These are phyloP conservation scores for Cuniculus paca DNA, from an alignment of 2,797 vertebrate species.

Conservation along the genomic window DNA sequence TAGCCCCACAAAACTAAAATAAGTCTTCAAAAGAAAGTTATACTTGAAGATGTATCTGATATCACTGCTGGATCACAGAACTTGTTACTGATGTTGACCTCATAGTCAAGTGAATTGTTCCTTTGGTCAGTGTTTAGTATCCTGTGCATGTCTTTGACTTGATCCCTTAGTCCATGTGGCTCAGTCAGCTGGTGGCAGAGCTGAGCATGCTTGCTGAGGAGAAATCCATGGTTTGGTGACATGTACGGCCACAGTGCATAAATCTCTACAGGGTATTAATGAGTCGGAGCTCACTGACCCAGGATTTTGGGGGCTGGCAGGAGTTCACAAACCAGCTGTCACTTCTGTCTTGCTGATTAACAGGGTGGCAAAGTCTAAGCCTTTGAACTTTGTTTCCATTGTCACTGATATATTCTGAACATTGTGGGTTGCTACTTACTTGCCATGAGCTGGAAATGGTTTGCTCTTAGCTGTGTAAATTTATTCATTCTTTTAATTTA, in stretches of 20 bases:
- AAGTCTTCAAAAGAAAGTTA: slow-evolving; percentile 87
- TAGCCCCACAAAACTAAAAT: slow-evolving; percentile 91
- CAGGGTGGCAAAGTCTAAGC: slow-evolving; percentile 85
- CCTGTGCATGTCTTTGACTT: slow-evolving; percentile 84
- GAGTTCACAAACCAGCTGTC: slow-evolving; percentile 83
- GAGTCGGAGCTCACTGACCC: slow-evolving; percentile 82
- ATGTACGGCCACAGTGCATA: not conserved
- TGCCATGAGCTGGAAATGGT: slow-evolving; percentile 86
- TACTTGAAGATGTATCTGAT: slow-evolving; percentile 86
- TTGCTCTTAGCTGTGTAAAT: slow-evolving; percentile 89
- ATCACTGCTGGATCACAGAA: slow-evolving; percentile 81
- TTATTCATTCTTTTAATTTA: slow-evolving; percentile 90
- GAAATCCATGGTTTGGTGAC: not conserved
- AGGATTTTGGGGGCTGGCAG: slow-evolving; percentile 86
- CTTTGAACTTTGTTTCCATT: slow-evolving; percentile 79
- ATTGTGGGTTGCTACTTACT: slow-evolving; percentile 77
- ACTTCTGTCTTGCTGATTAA: slow-evolving; percentile 79
- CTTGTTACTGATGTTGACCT: slow-evolving; percentile 83
- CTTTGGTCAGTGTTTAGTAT: slow-evolving; percentile 79
- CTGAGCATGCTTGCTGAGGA: slow-evolving; percentile 31
- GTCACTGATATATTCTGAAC: slow-evolving; percentile 73
- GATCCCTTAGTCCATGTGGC: slow-evolving; percentile 18
- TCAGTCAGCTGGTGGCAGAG: slow-evolving; percentile 46
- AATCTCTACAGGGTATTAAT: slow-evolving; percentile 85
- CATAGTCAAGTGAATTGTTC: slow-evolving; percentile 80